Evolutionary conservation across 2,113 vertebrate genomes (phyloP).

Genomic region (Psilopsiagon aurifrons): DNA sequence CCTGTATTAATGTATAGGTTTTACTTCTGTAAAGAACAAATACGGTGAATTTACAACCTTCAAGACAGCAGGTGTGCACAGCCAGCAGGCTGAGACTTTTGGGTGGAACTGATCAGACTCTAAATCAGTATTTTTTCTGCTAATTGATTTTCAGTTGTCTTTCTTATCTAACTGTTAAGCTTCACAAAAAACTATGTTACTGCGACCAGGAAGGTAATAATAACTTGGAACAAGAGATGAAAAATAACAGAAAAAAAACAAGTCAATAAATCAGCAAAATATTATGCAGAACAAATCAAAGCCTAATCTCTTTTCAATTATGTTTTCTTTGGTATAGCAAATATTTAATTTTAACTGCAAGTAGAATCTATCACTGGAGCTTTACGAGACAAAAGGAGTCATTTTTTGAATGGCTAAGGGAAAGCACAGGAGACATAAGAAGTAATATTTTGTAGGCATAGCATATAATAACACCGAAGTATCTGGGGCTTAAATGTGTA

Average conservation of each 20-base stretch:
- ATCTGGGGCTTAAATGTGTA: neutral
- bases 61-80: neutral
- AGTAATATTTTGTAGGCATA: neutral
- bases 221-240: neutral
- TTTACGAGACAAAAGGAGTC: neutral
- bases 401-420: neutral
- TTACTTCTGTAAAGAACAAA: neutral
- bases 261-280: neutral
- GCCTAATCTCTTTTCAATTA: neutral
- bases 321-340: neutral
- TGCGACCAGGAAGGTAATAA: neutral
- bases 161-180: neutral
- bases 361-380: neutral
- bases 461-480: neutral
- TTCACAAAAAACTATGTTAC: neutral
- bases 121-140: neutral
- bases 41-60: neutral
- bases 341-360: neutral
- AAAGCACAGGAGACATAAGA: neutral
- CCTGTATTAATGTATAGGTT: neutral
- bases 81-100: neutral
- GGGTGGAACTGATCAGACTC: neutral
- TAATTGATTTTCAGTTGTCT: neutral
- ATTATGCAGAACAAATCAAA: neutral
- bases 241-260: neutral